A percentile compares a stretch with the other conserved stretches of the same genome.
These are phyloP conservation scores for Tachysurus fulvidraco DNA, from an alignment of 2,113 vertebrate species.

Conservation along the genomic window DNA sequence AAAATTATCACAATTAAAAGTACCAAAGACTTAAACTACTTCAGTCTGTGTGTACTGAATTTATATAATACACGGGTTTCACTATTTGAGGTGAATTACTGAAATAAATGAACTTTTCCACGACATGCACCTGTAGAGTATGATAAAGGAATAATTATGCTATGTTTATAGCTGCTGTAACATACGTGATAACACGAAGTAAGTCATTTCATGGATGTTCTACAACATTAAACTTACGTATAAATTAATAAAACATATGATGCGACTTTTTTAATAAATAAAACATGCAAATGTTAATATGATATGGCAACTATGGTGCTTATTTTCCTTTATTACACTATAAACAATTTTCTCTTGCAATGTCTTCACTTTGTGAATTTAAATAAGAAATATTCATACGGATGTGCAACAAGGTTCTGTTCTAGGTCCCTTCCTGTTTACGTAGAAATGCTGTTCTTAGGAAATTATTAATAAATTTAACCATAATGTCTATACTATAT, in stretches of 20 bases:
- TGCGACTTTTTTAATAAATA: too few relatives aligned
- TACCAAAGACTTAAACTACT: too few relatives aligned
- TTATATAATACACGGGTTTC: too few relatives aligned
- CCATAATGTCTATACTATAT: neutral
- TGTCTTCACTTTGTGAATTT: neutral
- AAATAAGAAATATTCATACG: neutral
- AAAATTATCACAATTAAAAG: too few relatives aligned
- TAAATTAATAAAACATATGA: neutral
- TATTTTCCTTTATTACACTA: neutral
- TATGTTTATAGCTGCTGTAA: neutral
- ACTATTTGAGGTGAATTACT: too few relatives aligned
- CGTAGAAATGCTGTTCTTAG: neutral
- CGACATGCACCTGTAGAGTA: neutral
- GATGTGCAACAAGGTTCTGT: neutral
- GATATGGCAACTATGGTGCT: neutral
- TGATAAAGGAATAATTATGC: neutral
- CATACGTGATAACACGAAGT: neutral
- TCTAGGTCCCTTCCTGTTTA: neutral
- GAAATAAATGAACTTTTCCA: too few relatives aligned
- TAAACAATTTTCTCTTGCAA: neutral
- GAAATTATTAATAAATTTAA: neutral
- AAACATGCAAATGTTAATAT: neutral
- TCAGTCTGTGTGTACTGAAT: too few relatives aligned
- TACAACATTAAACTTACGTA: neutral
- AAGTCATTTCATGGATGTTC: neutral